A percentile compares a stretch with the other conserved stretches of the same genome.
Evolutionary conservation across 92 coral and sea anemone genomes (phyloP).

Genomic region (Epizoanthus illoricatus): DNA sequence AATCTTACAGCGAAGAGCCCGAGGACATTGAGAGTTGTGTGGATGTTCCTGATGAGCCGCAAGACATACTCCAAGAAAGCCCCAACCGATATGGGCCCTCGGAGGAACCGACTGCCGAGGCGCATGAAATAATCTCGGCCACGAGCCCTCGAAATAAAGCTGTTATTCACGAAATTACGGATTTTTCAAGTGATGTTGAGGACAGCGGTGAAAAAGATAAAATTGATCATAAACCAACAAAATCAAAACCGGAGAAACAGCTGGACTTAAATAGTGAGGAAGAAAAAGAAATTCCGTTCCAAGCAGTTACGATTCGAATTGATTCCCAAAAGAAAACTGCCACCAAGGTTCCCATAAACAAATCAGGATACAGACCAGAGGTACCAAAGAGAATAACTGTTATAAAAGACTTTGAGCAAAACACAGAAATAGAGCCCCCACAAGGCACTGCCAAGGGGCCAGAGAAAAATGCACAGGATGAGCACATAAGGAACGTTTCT

Average conservation of each 20-base stretch:
- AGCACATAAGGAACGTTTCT: background rate
- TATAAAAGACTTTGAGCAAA: slow-evolving; percentile 8
- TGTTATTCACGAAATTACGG: background rate
- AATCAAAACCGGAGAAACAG: background rate
- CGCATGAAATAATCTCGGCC: background rate
- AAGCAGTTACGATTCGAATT: slow-evolving; percentile 12
- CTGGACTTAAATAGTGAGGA: background rate
- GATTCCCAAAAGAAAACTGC: slow-evolving; percentile 33
- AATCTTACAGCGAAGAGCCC: slow-evolving; percentile 8
- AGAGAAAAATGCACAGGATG: background rate
- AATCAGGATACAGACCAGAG: background rate
- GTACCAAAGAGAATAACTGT: background rate
- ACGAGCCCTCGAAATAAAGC: background rate
- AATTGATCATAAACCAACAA: background rate
- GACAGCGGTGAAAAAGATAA: background rate
- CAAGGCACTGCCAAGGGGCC: background rate
- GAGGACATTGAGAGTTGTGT: background rate
- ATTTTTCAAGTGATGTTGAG: background rate
- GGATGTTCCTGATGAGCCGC: background rate
- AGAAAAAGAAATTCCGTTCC: slow-evolving; percentile 28
- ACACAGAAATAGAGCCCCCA: background rate
- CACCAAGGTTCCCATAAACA: background rate
- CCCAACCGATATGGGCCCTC: background rate
- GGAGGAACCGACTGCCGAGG: slow-evolving; percentile 1
- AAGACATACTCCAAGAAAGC: background rate